Evolutionary conservation across 2,113 vertebrate genomes (phyloP).

Genomic region (Lethenteron camtschaticum): DNA sequence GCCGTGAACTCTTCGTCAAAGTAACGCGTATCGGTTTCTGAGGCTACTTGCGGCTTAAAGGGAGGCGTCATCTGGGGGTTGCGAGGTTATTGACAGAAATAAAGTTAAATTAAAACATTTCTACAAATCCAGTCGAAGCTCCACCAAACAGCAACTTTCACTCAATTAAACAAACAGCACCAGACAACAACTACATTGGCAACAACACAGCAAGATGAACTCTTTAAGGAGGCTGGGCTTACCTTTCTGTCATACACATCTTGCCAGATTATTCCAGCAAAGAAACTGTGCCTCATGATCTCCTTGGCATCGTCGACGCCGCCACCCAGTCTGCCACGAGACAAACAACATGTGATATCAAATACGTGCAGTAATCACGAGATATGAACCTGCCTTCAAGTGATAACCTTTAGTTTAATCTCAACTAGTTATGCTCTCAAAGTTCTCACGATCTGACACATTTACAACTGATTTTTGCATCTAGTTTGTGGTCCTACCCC

Average conservation of each 20-base stretch:
- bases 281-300: slow-evolving; percentile 94
- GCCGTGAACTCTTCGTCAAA: slow-evolving; percentile 86
- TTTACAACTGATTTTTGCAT: not conserved
- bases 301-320: slow-evolving; percentile 83
- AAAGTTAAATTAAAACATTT: too few species aligned
- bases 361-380: too few species aligned
- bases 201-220: not conserved
- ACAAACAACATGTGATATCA: not conserved
- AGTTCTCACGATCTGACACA: slow-evolving; percentile 5
- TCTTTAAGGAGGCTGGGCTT: not conserved
- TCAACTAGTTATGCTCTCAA: not conserved
- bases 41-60: slow-evolving; percentile 81
- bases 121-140: too few species aligned
- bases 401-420: not conserved
- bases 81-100: too few species aligned
- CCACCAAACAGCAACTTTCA: too few species aligned
- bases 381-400: too few species aligned
- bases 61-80: slow-evolving; percentile 46
- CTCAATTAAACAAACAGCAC: too few species aligned
- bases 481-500: too few species aligned
- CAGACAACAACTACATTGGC: too few species aligned
- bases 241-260: slow-evolving; percentile 95
- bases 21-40: slow-evolving; percentile 73
- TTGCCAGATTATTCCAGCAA: slow-evolving; percentile 69
- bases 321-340: slow-evolving; percentile 52